Conservation (phyloP, 1,140 invertebrate genomes). For the Monochamus saltuarius region DNA sequence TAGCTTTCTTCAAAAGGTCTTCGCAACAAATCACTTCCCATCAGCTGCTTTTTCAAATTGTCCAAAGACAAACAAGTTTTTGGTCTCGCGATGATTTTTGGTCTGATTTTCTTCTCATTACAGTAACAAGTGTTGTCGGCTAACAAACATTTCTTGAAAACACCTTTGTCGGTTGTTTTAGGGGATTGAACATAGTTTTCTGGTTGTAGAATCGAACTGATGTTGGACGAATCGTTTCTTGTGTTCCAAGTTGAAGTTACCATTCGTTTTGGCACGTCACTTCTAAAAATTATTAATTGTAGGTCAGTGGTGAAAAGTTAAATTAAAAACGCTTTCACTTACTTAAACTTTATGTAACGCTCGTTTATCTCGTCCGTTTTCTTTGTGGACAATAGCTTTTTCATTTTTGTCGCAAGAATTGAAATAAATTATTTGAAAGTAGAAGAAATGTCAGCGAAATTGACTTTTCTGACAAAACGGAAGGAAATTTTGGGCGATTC, state of each 20-base stretch:
- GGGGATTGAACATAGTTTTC: conserved; percentile 12
- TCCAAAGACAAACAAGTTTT: conserved; percentile 21
- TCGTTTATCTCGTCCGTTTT: too few species aligned
- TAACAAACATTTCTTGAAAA: conserved; percentile 23
- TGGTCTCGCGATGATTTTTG: conserved; percentile 21
- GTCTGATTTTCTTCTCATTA: conserved; percentile 22
- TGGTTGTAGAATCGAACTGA: conserved; percentile 27
- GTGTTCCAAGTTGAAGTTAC: conserved; percentile 24
- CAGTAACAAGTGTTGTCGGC: conserved; percentile 30
- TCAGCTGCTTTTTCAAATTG: neutral
- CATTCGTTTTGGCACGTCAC: conserved; percentile 20
- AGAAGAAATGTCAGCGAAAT: too few species aligned
- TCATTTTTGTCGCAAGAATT: too few species aligned
- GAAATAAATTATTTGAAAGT: too few species aligned
- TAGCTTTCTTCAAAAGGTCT: too few species aligned
- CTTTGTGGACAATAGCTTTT: too few species aligned
- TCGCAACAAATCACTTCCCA: neutral
- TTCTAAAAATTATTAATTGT: neutral
- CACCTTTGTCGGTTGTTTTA: conserved; percentile 20
- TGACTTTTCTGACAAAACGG: too few species aligned
- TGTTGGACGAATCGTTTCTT: conserved; percentile 31
- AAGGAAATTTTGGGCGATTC: too few species aligned
- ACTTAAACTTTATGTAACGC: too few species aligned
- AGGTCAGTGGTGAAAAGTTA: too few species aligned
- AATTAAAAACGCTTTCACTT: too few species aligned